These are phyloP conservation scores for Nixonia krombeini DNA, from an alignment of 1,140 invertebrate genomes.

Conservation along the genomic window DNA sequence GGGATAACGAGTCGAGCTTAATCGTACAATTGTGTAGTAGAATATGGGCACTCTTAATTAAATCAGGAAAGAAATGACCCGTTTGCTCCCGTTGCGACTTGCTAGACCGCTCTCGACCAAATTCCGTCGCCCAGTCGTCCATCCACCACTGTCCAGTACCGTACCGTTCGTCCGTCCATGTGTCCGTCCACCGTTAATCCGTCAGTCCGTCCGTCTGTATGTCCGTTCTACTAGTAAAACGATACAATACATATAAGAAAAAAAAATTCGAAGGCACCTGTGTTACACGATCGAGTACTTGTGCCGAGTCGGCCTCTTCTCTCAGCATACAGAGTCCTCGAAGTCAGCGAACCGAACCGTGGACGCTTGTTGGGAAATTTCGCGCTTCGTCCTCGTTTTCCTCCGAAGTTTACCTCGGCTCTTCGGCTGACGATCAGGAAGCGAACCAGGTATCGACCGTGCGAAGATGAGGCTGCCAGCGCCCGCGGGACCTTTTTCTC, in stretches of 20 bases:
- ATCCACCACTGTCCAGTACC: no score
- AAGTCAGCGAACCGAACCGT: not conserved
- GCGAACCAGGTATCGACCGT: slow-evolving; percentile 24
- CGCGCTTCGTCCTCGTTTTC: no score
- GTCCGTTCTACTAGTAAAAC: slow-evolving; percentile 38
- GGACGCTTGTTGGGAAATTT: not conserved
- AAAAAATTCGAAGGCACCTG: slow-evolving; percentile 58
- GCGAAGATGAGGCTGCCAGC: slow-evolving; percentile 51
- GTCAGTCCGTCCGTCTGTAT: slow-evolving; percentile 26
- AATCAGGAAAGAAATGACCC: no score
- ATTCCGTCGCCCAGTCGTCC: not conserved
- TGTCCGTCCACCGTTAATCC: slow-evolving; percentile 16
- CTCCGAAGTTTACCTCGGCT: no score
- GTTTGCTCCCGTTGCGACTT: no score
- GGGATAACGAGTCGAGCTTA: not conserved
- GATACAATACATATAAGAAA: slow-evolving; percentile 44
- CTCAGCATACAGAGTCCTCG: slow-evolving; percentile 1
- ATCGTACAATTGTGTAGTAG: no score
- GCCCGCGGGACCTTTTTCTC: slow-evolving; percentile 26
- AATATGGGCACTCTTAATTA: no score
- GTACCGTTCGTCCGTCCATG: no score
- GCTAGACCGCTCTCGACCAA: not conserved
- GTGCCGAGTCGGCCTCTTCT: slow-evolving; percentile 29
- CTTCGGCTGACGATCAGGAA: slow-evolving; percentile 7
- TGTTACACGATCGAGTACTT: slow-evolving; percentile 53